These are phyloP conservation scores for Bufotes viridis DNA, from an alignment of 2,797 vertebrate genomes.

Conservation along the genomic window DNA sequence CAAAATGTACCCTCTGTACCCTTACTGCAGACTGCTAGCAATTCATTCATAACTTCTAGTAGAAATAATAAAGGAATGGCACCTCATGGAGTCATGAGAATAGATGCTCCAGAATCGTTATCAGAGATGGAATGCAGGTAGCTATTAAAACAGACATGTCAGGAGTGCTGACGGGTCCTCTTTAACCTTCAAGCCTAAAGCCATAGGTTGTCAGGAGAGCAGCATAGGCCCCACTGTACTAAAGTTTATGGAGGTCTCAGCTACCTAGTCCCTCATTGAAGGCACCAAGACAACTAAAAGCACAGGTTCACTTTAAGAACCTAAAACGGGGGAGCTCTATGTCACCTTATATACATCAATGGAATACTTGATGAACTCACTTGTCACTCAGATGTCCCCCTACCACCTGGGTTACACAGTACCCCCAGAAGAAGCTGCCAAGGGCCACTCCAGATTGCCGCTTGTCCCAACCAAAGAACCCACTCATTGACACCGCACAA, in stretches of 20 bases:
- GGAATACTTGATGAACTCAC: constrained; percentile 65
- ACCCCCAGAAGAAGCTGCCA: constrained; percentile 99
- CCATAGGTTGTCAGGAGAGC: too few relatives aligned
- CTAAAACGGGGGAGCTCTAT: not conserved
- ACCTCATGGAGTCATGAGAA: too few relatives aligned
- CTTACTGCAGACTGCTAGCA: too few relatives aligned
- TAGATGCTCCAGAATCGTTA: too few relatives aligned
- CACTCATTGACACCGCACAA: constrained; percentile 86
- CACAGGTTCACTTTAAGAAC: not conserved
- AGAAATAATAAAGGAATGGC: too few relatives aligned
- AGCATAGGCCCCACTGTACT: not conserved
- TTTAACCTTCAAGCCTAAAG: not conserved
- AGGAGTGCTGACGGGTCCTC: too few relatives aligned
- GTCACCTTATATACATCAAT: not conserved
- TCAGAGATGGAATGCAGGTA: too few relatives aligned
- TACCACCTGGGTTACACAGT: constrained; percentile 93
- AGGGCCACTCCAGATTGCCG: constrained; percentile 89
- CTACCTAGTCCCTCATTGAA: not conserved
- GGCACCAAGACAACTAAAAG: not conserved
- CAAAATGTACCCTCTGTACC: not conserved
- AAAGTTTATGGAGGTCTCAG: not conserved
- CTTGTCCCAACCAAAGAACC: constrained; percentile 91
- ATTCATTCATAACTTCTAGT: too few relatives aligned
- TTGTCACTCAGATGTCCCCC: constrained; percentile 94
- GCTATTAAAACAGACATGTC: too few relatives aligned